A percentile compares a stretch with the other conserved stretches of the same genome.
Conservation (phyloP, 2,888 invertebrate genomes). For the Chloroclystis v-ata region DNA sequence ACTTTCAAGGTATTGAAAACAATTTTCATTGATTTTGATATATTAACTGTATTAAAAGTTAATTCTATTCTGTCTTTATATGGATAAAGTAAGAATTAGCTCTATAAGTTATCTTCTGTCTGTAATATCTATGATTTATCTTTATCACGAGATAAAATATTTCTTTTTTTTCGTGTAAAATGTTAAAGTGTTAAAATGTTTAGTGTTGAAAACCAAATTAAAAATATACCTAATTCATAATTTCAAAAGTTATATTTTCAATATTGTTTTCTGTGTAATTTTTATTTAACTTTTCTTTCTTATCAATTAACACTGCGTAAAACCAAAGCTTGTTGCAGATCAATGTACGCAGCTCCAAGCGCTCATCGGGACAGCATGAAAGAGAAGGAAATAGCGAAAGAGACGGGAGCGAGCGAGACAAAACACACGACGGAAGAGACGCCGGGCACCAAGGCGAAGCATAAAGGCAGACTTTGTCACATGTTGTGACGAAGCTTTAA, state of each 20-base stretch:
- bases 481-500: slow-evolving; percentile 76
- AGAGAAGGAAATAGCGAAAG: slow-evolving; percentile 43
- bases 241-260: too few relatives aligned
- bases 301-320: slow-evolving; percentile 49
- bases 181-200: too few relatives aligned
- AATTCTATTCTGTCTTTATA: too few relatives aligned
- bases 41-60: too few relatives aligned
- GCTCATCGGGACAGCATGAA: slow-evolving; percentile 47
- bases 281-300: slow-evolving; percentile 14
- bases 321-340: slow-evolving; percentile 69
- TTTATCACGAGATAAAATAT: too few relatives aligned
- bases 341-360: slow-evolving; percentile 70
- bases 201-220: too few relatives aligned
- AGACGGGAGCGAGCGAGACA: slow-evolving; percentile 36
- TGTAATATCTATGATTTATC: too few relatives aligned
- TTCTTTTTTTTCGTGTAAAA: too few relatives aligned
- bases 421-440: slow-evolving; percentile 35
- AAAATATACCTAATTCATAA: too few relatives aligned
- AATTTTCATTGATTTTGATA: too few relatives aligned
- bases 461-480: slow-evolving; percentile 66
- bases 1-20: slow-evolving; percentile 70
- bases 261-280: not conserved
- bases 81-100: too few relatives aligned
- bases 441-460: slow-evolving; percentile 47
- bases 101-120: too few relatives aligned